A percentile compares a stretch with the other conserved stretches of the same genome.
These are phyloP conservation scores for Procambarus virginalis DNA, from an alignment of 1,140 invertebrate genomes.

Conservation along the genomic window DNA sequence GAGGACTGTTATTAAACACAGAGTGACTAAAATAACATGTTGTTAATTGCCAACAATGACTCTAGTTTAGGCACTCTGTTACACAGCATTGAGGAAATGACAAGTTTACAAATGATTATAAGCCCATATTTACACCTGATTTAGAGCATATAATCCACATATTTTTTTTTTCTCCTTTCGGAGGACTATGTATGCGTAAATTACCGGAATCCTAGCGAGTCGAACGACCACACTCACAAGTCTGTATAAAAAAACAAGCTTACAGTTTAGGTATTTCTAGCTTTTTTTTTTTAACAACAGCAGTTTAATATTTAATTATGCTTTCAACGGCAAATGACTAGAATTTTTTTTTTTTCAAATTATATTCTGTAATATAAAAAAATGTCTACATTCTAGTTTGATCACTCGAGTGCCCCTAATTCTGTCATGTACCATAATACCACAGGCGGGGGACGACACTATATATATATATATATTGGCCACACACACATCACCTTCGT, in stretches of 20 bases:
- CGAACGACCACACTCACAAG: neutral
- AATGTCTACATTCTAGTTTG: neutral
- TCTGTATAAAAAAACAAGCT: constrained; percentile 14
- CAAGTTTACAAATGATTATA: neutral
- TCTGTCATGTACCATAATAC: neutral
- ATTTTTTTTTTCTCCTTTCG: neutral
- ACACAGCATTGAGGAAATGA: neutral
- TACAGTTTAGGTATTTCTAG: neutral
- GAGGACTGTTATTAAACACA: neutral
- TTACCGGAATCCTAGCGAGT: neutral
- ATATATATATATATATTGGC: neutral
- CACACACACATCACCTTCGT: neutral
- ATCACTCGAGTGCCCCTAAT: neutral
- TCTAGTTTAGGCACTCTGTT: constrained; percentile 29
- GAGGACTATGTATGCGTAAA: neutral
- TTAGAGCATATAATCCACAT: neutral
- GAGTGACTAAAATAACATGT: constrained; percentile 10
- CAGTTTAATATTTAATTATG: neutral
- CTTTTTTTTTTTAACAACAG: neutral
- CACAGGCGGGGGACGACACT: neutral
- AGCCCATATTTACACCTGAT: neutral
- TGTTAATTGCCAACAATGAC: constrained; percentile 11
- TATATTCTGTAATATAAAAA: constrained; percentile 11
- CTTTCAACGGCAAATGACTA: constrained; percentile 7
- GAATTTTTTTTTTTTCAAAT: neutral